Evolutionary conservation across 1,140 invertebrate species (phyloP).

Genomic region (Amphibalanus amphitrite): DNA sequence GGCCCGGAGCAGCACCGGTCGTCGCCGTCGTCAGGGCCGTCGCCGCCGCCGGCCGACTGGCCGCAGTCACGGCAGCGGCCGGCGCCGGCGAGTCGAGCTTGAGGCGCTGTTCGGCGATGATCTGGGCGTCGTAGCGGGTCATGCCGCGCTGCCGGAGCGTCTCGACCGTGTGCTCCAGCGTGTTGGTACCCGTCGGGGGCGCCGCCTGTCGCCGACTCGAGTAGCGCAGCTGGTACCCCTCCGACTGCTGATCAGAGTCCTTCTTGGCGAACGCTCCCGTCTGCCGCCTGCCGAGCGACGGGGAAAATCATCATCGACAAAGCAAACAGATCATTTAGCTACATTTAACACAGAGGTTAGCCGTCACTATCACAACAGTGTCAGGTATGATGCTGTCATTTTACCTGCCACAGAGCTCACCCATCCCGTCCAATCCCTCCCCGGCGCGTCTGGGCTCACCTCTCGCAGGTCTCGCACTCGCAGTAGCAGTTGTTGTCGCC

Average conservation of each 20-base stretch:
- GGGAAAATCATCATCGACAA: too few species aligned
- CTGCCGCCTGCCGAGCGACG: not conserved
- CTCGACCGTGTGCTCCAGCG: not conserved
- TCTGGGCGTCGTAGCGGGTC: not conserved
- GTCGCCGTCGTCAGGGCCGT: too few species aligned
- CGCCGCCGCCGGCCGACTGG: too few species aligned
- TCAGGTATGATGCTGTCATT: too few species aligned
- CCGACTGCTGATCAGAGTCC: not conserved
- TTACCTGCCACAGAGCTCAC: too few species aligned
- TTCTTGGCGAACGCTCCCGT: not conserved
- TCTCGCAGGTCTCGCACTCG: slow-evolving; percentile 96
- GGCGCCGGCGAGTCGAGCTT: not conserved
- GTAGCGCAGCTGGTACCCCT: not conserved
- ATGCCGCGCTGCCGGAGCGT: not conserved
- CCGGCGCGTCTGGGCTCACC: too few species aligned
- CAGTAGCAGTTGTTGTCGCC: slow-evolving; percentile 90
- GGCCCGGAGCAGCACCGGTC: too few species aligned
- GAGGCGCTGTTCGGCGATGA: not conserved
- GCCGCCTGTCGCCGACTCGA: not conserved
- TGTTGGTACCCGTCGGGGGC: not conserved
- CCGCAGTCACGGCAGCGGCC: too few species aligned
- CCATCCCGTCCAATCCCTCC: too few species aligned
- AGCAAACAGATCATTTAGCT: too few species aligned
- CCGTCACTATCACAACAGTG: too few species aligned
- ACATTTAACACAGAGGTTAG: too few species aligned